Evolutionary conservation across 2,888 invertebrate genomes (phyloP).

Genomic region (Anodontia alba): DNA sequence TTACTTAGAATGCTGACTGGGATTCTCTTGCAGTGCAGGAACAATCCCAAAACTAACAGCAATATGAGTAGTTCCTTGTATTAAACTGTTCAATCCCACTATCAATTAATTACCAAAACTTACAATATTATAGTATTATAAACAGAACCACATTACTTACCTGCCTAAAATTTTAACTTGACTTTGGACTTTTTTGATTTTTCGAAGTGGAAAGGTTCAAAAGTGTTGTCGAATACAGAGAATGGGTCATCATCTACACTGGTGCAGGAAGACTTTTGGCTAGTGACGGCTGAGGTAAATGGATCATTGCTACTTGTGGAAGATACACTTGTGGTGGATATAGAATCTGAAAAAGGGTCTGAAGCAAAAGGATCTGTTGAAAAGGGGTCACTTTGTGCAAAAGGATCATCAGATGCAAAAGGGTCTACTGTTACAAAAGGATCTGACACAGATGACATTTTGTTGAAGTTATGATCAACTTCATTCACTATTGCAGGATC

Average conservation of each 20-base stretch:
- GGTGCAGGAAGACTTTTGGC: conserved; percentile 37
- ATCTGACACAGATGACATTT: conserved; percentile 45
- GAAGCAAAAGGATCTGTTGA: conserved; percentile 53
- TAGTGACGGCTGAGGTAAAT: conserved; percentile 58
- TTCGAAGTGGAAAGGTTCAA: conserved; percentile 66
- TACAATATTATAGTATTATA: no score
- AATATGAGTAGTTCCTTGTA: no score
- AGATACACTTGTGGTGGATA: conserved; percentile 22
- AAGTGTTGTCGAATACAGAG: conserved; percentile 67
- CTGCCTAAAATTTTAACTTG: conserved; percentile 36
- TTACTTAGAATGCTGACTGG: no score
- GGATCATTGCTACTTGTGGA: conserved; percentile 57
- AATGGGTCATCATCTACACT: conserved; percentile 61
- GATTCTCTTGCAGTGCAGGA: no score
- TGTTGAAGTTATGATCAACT: conserved; percentile 13
- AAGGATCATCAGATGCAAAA: conserved; percentile 61
- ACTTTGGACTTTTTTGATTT: conserved; percentile 47
- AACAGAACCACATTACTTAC: no score
- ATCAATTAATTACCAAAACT: no score
- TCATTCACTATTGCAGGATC: not conserved
- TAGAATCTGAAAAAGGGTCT: conserved; percentile 54
- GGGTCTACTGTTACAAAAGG: conserved; percentile 68
- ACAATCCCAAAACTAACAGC: no score
- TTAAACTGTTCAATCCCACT: no score
- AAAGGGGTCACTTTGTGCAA: conserved; percentile 38